These are phyloP conservation scores for Lamproptera curius DNA, from an alignment of 2,888 invertebrate genomes.

Conservation along the genomic window DNA sequence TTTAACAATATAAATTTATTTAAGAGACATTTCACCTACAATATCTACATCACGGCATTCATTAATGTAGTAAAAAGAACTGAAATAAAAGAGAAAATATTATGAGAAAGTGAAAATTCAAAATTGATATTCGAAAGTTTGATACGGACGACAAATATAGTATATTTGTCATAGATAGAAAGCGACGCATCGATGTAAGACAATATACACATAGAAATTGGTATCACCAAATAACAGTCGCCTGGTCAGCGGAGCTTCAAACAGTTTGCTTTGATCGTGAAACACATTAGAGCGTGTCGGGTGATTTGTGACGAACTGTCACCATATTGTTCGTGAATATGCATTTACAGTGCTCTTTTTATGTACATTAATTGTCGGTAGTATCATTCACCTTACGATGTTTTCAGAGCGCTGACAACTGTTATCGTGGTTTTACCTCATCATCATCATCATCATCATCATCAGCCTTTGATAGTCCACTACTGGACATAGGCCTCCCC, in stretches of 20 bases:
- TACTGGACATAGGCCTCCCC: too few relatives aligned
- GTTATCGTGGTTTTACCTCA: too few relatives aligned
- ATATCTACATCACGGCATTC: too few relatives aligned
- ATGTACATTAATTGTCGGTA: too few relatives aligned
- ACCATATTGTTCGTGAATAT: neutral
- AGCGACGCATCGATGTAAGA: neutral
- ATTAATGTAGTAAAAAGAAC: too few relatives aligned
- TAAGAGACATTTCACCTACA: too few relatives aligned
- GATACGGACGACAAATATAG: neutral
- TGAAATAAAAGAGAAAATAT: too few relatives aligned
- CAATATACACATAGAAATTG: constrained; percentile 3
- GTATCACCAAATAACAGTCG: neutral
- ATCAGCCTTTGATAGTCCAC: too few relatives aligned
- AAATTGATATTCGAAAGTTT: neutral
- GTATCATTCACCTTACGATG: too few relatives aligned
- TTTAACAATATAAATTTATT: too few relatives aligned
- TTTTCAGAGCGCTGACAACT: too few relatives aligned
- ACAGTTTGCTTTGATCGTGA: constrained; percentile 2
- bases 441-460: too few relatives aligned
- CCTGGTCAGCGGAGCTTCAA: constrained; percentile 6
- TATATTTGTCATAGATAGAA: constrained; percentile 9
- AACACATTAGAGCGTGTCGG: constrained; percentile 15
- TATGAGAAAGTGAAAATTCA: neutral
- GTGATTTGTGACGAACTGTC: constrained; percentile 7
- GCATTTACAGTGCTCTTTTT: neutral